Percentiles rank a stretch among this genome's conserved stretches.
phyloP scores from a whole-genome alignment of 2,888 invertebrate genomes.

The Caenorhabditis japonica region DNA sequence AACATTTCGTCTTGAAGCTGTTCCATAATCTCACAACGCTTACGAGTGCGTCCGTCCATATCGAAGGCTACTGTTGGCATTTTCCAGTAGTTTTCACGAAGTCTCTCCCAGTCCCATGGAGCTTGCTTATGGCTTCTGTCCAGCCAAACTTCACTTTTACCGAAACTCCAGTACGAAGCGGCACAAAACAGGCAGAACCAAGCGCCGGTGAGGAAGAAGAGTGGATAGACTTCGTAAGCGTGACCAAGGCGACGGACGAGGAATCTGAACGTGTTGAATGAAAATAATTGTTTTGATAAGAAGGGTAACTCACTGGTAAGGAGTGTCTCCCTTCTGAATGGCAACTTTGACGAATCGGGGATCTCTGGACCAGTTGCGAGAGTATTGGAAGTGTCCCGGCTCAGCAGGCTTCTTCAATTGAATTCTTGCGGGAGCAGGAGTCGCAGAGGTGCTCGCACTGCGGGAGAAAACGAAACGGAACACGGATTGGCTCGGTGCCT shows the following conservation, averaged over 20 bases:
- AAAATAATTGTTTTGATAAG: slow-evolving; percentile 18
- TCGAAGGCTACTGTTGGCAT: slow-evolving; percentile 64
- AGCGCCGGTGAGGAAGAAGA: slow-evolving; percentile 62
- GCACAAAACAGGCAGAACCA: slow-evolving; percentile 66
- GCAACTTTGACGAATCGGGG: slow-evolving; percentile 47
- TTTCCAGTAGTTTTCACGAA: slow-evolving; percentile 70
- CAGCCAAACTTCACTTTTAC: slow-evolving; percentile 71
- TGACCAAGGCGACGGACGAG: slow-evolving; percentile 66
- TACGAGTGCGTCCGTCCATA: slow-evolving; percentile 63
- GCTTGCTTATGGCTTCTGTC: slow-evolving; percentile 67
- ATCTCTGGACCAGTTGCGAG: slow-evolving; percentile 60
- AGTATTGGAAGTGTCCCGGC: slow-evolving; percentile 53
- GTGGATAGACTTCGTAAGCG: slow-evolving; percentile 73
- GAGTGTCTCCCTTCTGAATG: slow-evolving; percentile 61
- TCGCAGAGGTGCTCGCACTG: slow-evolving; percentile 34
- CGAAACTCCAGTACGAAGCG: slow-evolving; percentile 65
- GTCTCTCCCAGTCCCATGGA: slow-evolving; percentile 73
- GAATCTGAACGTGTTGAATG: too few relatives aligned
- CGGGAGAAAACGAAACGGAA: slow-evolving; percentile 43
- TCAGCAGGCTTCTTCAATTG: slow-evolving; percentile 59
- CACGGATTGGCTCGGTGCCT: slow-evolving; percentile 22
- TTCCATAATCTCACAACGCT: slow-evolving; percentile 71
- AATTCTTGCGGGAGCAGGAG: slow-evolving; percentile 44
- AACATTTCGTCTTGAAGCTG: slow-evolving; percentile 73
- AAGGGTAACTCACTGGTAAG: slow-evolving; percentile 38